phyloP scores from a whole-genome alignment of 2,113 vertebrate species.

The Notechis scutatus region DNA sequence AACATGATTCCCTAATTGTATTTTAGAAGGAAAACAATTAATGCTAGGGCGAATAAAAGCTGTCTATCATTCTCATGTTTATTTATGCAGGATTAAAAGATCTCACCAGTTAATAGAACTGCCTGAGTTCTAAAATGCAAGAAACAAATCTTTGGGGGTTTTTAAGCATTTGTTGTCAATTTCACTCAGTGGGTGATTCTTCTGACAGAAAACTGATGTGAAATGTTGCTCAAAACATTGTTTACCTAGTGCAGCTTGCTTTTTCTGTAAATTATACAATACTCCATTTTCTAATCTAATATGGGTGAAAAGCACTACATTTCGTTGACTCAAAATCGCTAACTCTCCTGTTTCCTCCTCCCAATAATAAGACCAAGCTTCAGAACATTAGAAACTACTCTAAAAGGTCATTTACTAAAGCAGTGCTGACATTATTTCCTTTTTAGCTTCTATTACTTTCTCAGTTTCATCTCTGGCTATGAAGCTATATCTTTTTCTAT shows the following conservation, averaged over 20 bases:
- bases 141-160: conserved; percentile 2
- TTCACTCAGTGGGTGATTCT: neutral
- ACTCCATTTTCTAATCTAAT: conserved; percentile 25
- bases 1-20: conserved; percentile 40
- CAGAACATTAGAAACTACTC: conserved; percentile 11
- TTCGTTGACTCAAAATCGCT: neutral
- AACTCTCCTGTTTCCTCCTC: conserved; percentile 9
- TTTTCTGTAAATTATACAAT: neutral
- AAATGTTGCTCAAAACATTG: conserved; percentile 24
- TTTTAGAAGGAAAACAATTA: conserved; percentile 22
- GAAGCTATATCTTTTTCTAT: neutral
- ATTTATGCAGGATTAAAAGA: neutral
- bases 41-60: neutral
- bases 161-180: conserved; percentile 8
- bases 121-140: conserved; percentile 4
- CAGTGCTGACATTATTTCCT: neutral
- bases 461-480: neutral
- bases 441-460: neutral
- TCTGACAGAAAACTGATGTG: neutral
- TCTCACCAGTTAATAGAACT: neutral
- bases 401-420: neutral
- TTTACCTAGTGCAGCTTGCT: conserved; percentile 28
- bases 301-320: conserved; percentile 11
- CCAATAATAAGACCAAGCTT: neutral
- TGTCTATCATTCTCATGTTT: neutral